Conservation (phyloP, 2,797 vertebrate species). For the Distichodus sexfasciatus region DNA sequence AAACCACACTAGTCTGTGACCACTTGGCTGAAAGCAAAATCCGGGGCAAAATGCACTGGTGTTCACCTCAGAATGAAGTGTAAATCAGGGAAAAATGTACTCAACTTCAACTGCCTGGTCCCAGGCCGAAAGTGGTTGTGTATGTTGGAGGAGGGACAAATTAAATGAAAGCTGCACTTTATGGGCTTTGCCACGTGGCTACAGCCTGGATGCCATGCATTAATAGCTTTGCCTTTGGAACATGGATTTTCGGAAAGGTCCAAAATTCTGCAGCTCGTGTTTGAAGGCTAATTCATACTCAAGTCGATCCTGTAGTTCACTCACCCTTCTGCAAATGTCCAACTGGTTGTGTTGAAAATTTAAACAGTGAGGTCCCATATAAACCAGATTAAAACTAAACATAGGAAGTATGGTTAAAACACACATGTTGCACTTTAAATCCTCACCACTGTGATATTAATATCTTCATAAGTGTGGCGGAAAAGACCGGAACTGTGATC, state of each 20-base stretch:
- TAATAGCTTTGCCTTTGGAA: slow-evolving; percentile 25
- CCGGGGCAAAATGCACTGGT: slow-evolving; percentile 7
- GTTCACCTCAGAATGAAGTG: slow-evolving; percentile 60
- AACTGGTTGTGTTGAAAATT: neutral
- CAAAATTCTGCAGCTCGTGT: slow-evolving; percentile 29
- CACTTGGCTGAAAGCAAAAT: neutral
- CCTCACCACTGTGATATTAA: neutral
- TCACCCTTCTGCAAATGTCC: slow-evolving; percentile 11
- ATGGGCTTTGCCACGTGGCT: slow-evolving; percentile 58
- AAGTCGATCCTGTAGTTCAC: slow-evolving; percentile 24
- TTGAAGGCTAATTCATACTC: slow-evolving; percentile 27
- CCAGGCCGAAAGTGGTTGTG: slow-evolving; percentile 28
- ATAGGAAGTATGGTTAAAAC: neutral
- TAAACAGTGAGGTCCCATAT: neutral
- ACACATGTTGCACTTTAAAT: neutral
- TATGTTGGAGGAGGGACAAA: slow-evolving; percentile 58
- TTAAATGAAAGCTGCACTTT: slow-evolving; percentile 50
- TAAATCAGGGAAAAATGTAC: slow-evolving; percentile 52
- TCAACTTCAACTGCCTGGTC: slow-evolving; percentile 45
- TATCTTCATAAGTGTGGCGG: neutral
- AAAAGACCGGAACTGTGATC: neutral
- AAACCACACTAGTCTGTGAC: neutral
- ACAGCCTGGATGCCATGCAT: slow-evolving; percentile 37
- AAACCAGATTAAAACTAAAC: neutral
- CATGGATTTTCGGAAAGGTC: slow-evolving; percentile 24